Evolutionary conservation across 2,797 vertebrate species (phyloP).

Genomic region (Microctenopoma lineatum): DNA sequence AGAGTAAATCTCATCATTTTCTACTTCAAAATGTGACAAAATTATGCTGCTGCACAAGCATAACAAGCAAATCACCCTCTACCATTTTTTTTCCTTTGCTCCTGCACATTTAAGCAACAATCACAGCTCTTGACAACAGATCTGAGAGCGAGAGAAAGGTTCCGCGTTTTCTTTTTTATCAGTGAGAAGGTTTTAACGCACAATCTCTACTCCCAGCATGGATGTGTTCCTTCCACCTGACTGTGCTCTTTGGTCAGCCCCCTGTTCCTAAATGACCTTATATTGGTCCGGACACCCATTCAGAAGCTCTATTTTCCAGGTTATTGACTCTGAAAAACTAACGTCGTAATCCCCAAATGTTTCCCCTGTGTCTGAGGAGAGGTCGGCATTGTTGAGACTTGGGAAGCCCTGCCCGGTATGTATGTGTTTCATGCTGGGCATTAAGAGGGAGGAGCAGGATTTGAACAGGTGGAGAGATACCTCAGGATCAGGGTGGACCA

Average conservation of each 20-base stretch:
- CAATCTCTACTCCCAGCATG: conserved; percentile 76
- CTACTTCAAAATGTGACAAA: conserved; percentile 43
- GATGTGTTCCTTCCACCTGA: conserved; percentile 83
- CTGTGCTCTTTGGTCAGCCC: conserved; percentile 78
- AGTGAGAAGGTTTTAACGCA: conserved; percentile 78
- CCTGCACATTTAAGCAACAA: conserved; percentile 69
- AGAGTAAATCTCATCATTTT: conserved; percentile 47
- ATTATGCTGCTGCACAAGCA: conserved; percentile 62
- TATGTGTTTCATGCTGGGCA: conserved; percentile 85
- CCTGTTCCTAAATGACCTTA: conserved; percentile 60
- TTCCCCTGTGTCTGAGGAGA: conserved; percentile 84
- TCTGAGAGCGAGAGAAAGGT: conserved; percentile 76
- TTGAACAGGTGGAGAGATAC: conserved; percentile 78
- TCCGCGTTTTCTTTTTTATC: conserved; percentile 5
- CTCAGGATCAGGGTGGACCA: conserved; percentile 34
- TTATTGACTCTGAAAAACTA: conserved; percentile 86
- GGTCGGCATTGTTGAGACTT: conserved; percentile 77
- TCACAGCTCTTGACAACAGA: conserved; percentile 76
- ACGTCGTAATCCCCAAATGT: conserved; percentile 86
- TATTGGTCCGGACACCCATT: conserved; percentile 82
- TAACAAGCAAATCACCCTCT: conserved; percentile 76
- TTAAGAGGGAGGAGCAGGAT: conserved; percentile 80
- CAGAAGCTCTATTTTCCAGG: conserved; percentile 86
- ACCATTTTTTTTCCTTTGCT: conserved; percentile 18
- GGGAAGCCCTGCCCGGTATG: conserved; percentile 70